phyloP scores from a whole-genome alignment of 2,888 invertebrate species.

The Corbicula japonica region DNA sequence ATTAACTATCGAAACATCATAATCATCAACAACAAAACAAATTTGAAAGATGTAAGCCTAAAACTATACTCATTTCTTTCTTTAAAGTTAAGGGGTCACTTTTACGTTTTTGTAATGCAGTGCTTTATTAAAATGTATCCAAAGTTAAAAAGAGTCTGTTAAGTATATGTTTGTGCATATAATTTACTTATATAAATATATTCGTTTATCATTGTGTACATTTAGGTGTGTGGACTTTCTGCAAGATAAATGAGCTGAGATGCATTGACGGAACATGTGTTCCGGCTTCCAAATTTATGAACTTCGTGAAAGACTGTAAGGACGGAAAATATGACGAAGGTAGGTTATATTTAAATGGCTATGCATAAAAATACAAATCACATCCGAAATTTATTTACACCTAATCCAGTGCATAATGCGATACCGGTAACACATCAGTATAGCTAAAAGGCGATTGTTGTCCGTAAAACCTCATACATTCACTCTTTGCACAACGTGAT shows the following conservation, averaged over 20 bases:
- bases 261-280: conserved; percentile 75
- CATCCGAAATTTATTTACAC: neutral
- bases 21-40: too few species aligned
- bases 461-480: neutral
- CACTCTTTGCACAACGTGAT: neutral
- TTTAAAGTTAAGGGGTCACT: too few species aligned
- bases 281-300: conserved; percentile 45
- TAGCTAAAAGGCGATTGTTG: neutral
- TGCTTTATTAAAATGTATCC: too few species aligned
- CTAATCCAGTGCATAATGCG: neutral
- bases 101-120: too few species aligned
- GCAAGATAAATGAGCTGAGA: conserved; percentile 56
- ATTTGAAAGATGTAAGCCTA: too few species aligned
- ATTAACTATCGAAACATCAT: too few species aligned
- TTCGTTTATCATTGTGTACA: too few species aligned
- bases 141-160: too few species aligned
- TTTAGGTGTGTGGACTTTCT: conserved; percentile 51
- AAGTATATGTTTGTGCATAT: too few species aligned
- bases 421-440: neutral
- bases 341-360: conserved; percentile 29
- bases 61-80: too few species aligned
- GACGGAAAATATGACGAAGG: conserved; percentile 77
- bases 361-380: neutral
- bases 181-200: too few species aligned
- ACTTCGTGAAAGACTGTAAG: conserved; percentile 71